phyloP scores from a whole-genome alignment of 2,113 vertebrate species.

The Smithornis capensis region DNA sequence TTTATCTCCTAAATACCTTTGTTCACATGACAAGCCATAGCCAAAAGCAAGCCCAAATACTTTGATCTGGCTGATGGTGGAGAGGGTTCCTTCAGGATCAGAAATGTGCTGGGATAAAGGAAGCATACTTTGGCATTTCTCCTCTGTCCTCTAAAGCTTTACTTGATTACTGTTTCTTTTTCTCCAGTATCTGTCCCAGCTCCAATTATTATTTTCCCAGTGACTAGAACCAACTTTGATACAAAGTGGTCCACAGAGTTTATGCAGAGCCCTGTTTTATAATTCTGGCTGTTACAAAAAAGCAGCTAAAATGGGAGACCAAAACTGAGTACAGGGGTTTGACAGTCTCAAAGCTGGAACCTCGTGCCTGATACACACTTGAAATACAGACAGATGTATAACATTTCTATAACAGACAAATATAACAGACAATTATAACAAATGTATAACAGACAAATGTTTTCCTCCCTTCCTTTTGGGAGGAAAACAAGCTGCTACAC shows the following conservation, averaged over 20 bases:
- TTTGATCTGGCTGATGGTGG: neutral
- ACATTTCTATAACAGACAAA: too few species aligned
- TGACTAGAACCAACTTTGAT: neutral
- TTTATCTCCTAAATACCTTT: neutral
- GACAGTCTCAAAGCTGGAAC: slow-evolving; percentile 52
- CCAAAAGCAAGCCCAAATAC: neutral
- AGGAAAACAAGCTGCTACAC: neutral
- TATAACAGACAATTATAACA: too few species aligned
- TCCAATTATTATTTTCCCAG: neutral
- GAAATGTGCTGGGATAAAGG: neutral
- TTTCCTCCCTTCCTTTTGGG: too few species aligned
- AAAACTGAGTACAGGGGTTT: neutral
- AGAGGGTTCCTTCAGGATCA: neutral
- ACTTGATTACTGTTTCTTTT: neutral
- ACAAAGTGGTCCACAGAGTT: neutral
- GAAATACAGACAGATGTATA: slow-evolving; percentile 23
- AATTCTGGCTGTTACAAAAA: slow-evolving; percentile 17
- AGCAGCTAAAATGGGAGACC: neutral
- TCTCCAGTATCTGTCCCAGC: neutral
- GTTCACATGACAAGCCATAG: neutral
- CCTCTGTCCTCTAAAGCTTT: neutral
- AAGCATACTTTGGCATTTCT: neutral
- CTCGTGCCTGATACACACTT: slow-evolving; percentile 62
- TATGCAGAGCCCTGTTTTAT: neutral
- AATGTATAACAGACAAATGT: too few species aligned